Base-by-base conservation (phyloP, 2,888 invertebrate species). In the Ophion ellenae region DNA sequence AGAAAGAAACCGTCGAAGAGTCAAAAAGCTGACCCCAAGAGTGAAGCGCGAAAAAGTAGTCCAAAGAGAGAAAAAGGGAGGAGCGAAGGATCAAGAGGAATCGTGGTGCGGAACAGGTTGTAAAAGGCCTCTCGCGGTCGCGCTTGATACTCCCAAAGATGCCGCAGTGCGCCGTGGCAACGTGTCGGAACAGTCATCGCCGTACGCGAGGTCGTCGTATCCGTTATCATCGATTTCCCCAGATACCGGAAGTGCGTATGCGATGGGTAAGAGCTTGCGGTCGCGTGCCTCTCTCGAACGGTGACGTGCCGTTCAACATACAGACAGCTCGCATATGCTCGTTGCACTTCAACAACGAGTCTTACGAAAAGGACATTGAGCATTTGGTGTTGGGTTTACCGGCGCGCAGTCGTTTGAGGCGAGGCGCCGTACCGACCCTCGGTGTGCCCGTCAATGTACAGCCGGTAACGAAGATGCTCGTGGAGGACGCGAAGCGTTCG, bases 121-220 rank as follows among this genome's bases (percentile, higher is more conserved):
- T 53, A 5, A 14, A 53, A 53, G 53, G 53, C 17, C 53, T 4
- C 53, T 40, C 40, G 40, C 53, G 53, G 17, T 17, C 47, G 47
- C 53, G 53, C 53, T 17, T 53, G 53, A 53, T 17, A 53, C 3
- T 17, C 17, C 53, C 4, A 63, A 92, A 91, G 89, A 95, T 95
- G 95, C 95, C 95, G 91, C 95, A 95, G 94, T 95, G 95, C 93
- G 95, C 95, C 86, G 95, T 95, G 79, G 94, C 94, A 88, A 95
- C 95, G 89, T 95, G 95, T 92, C 95, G 95, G 89, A 95, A 95
- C 90, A 95, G 95, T 90, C 95, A 95, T 91, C 94, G 95, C 81
- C 95, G 95, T 89, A 95, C 95, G 74, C 95, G 95, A 87, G 95
- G 95, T 77, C 94, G 95, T 83, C 94, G 95, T 83, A 95, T 95